A percentile compares a stretch with the other conserved stretches of the same genome.
Conservation (phyloP, 2,113 vertebrate genomes). For the Petroica traversi region DNA sequence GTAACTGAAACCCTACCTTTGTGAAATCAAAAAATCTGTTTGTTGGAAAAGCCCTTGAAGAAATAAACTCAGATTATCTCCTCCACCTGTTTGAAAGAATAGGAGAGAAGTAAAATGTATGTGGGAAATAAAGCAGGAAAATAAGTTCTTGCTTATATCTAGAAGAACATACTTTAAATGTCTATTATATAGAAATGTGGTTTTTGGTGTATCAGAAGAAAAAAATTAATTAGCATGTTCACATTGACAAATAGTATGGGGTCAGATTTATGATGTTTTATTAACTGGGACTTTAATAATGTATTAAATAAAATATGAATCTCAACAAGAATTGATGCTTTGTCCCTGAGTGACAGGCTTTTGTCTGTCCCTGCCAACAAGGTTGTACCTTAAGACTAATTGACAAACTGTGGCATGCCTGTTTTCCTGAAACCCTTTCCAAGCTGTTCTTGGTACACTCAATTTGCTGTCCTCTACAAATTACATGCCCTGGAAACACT, state of each 20-base stretch:
- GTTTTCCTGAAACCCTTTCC: background rate
- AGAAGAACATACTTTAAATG: background rate
- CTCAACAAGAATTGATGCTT: background rate
- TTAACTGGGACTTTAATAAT: background rate
- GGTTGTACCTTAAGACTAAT: background rate
- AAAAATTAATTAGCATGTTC: background rate
- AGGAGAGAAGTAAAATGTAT: background rate
- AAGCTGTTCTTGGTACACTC: accelerated
- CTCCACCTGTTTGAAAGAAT: background rate
- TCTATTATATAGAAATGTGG: background rate
- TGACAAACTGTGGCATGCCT: background rate
- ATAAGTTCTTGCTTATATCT: background rate
- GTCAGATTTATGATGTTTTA: background rate
- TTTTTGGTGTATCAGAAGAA: background rate
- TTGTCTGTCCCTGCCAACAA: background rate
- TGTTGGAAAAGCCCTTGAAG: background rate
- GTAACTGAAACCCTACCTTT: background rate
- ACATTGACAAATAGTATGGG: background rate
- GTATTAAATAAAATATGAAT: background rate
- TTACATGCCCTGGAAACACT: background rate
- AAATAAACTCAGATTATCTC: background rate
- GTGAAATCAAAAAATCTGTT: background rate
- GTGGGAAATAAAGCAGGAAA: background rate
- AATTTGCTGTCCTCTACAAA: background rate
- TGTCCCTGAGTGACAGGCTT: background rate